Conservation (phyloP, 2,113 vertebrate species). For the Narcine bancroftii region DNA sequence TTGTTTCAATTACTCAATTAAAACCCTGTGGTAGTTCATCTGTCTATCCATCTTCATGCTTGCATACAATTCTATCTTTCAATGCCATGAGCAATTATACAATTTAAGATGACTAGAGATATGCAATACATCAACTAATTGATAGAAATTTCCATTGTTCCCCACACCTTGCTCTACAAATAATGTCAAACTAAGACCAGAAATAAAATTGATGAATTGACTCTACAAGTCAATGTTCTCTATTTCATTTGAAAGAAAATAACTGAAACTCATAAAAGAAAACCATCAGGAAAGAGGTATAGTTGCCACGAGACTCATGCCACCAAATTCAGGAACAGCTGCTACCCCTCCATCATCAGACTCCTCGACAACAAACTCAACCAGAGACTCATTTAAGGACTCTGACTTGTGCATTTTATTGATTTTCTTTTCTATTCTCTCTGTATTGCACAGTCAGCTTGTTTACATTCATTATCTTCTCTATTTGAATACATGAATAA, state of each 20-base stretch:
- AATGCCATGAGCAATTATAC: background rate
- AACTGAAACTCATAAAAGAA: slow-evolving; percentile 5
- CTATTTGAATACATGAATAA: no score
- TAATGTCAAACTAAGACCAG: background rate
- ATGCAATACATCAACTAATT: background rate
- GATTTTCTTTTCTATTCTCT: no score
- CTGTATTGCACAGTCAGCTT: no score
- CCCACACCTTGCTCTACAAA: background rate
- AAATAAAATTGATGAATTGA: slow-evolving; percentile 26
- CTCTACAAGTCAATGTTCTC: background rate
- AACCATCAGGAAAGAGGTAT: no score
- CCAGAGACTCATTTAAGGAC: no score
- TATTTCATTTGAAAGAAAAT: background rate
- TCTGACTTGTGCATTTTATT: no score
- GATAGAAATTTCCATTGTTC: background rate
- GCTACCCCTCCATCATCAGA: no score
- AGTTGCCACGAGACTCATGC: no score
- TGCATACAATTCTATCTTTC: background rate
- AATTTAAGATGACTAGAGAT: slow-evolving; percentile 9
- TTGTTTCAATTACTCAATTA: background rate
- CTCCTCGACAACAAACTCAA: no score
- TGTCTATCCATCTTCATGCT: background rate
- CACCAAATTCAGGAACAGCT: no score
- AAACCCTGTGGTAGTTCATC: background rate
- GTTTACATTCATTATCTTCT: no score